Evolutionary conservation across 92 coral and sea anemone genomes (phyloP), one percentile per base, ranked within the genome.

Genomic region (Siderastrea radians): DNA sequence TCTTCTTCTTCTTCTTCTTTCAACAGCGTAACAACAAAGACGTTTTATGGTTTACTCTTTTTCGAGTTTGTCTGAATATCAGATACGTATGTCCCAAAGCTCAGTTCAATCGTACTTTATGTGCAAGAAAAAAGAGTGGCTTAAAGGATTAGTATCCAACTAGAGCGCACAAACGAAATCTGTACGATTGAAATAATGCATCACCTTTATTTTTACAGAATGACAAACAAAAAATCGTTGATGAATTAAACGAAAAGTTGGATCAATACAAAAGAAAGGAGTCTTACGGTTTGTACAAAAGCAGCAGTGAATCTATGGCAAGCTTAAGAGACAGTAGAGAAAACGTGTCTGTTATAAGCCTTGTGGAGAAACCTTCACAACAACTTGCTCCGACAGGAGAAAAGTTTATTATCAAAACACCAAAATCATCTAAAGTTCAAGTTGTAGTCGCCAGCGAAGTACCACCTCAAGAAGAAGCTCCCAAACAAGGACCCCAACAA

Each of bases 221-320:
- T 52, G 91, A 85, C n/a, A 82, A 67, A 38, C 88, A 92, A 49
- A 91, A 89, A n/a, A 73, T 74, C 44, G 74, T 90, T 5, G 48
- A 57, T 3, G 87, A 93, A 9, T 87, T 93, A 16, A 93, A 78
- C 45, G 82, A 85, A 19, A 81, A 84, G 63, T 66, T 95, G 3
- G 95, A 93, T 15, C 96, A 89, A 14, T 93, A 91, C 83, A 93
- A 95, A 85, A 79, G 73, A 17, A 95, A 91, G 60, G 98, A 95
- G 49, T 91, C 96, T 44, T 84, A 85, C 8, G 96, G 96, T 15
- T 80, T 95, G 11, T 93, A 70, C 70, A 87, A 79, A 12, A 90
- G 97, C 53, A 86, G 91, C 69, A 88, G 91, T 13, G 93, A 84
- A 38, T 92, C 97, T 7, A 61, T 68, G 50, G 86, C 85, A 57